These are phyloP conservation scores for Drosophila melanica DNA, from an alignment of 1,140 invertebrate species.

Conservation along the genomic window DNA sequence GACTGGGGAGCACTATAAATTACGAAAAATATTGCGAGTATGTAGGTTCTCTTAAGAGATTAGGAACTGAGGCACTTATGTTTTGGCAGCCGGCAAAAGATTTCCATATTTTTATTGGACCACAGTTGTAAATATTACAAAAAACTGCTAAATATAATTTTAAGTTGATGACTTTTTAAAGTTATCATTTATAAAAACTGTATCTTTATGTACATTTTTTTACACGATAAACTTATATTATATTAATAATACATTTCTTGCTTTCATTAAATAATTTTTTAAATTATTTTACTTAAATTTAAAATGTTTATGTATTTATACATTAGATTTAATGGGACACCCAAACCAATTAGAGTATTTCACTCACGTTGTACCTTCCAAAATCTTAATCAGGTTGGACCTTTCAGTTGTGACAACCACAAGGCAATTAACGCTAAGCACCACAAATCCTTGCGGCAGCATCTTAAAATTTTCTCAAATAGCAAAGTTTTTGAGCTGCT, in stretches of 20 bases:
- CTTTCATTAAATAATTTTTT: not conserved
- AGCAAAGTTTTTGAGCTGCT: constrained; percentile 57
- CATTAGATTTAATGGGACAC: not conserved
- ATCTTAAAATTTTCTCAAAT: constrained; percentile 64
- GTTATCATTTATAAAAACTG: too few species aligned
- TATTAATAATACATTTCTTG: not conserved
- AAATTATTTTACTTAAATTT: too few species aligned
- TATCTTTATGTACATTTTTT: too few species aligned
- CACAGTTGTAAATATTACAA: too few species aligned
- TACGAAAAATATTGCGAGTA: not conserved
- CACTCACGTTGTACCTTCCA: constrained; percentile 4
- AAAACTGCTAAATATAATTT: too few species aligned
- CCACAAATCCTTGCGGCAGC: constrained; percentile 74
- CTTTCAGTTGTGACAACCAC: constrained; percentile 65
- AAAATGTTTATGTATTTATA: not conserved
- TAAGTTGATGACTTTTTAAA: too few species aligned
- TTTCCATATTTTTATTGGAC: too few species aligned
- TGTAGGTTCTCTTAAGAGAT: not conserved
- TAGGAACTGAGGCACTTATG: not conserved
- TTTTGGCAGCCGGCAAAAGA: not conserved
- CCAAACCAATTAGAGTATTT: not conserved
- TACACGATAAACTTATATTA: too few species aligned
- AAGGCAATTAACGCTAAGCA: constrained; percentile 79
- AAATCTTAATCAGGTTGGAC: constrained; percentile 1
- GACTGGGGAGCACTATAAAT: not conserved